Evolutionary conservation across 2,797 vertebrate species (phyloP).

Genomic region (Diplodus puntazzo): DNA sequence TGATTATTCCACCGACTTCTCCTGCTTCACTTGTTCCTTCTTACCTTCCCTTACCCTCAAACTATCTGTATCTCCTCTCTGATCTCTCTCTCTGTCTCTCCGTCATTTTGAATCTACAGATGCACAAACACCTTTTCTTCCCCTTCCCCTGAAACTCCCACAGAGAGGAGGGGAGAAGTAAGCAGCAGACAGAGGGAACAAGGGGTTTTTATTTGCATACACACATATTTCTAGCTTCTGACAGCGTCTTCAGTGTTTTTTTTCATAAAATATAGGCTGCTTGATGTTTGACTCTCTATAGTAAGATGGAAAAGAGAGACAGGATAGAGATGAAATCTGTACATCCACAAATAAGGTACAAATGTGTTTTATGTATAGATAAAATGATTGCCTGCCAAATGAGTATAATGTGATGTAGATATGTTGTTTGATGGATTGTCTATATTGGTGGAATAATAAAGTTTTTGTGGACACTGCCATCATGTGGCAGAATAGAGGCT

Average conservation of each 20-base stretch:
- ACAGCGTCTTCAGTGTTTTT: not conserved
- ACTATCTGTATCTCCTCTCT: conserved; percentile 26
- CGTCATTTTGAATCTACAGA: conserved; percentile 48
- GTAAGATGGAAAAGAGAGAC: not conserved
- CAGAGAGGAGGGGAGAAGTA: conserved; percentile 27
- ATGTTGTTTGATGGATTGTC: not conserved
- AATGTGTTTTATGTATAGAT: not conserved
- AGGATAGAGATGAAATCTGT: conserved; percentile 3
- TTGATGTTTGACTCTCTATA: conserved; percentile 16
- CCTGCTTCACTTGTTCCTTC: not conserved
- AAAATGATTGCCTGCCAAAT: not conserved
- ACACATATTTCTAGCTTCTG: conserved; percentile 4
- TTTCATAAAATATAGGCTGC: not conserved
- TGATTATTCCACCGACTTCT: conserved; percentile 4
- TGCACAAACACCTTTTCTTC: conserved; percentile 24
- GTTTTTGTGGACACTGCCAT: conserved; percentile 48
- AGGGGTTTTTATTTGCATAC: conserved; percentile 10
- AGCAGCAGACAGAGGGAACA: conserved; percentile 1
- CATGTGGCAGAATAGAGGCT: conserved; percentile 53
- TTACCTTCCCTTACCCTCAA: not conserved
- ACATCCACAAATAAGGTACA: not conserved
- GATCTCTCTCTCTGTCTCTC: conserved; percentile 25
- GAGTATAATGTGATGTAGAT: not conserved
- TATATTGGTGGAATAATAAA: not conserved
- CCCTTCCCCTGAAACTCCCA: conserved; percentile 40